Conservation (phyloP, 2,888 invertebrate species). For the Smittia sp. region DNA sequence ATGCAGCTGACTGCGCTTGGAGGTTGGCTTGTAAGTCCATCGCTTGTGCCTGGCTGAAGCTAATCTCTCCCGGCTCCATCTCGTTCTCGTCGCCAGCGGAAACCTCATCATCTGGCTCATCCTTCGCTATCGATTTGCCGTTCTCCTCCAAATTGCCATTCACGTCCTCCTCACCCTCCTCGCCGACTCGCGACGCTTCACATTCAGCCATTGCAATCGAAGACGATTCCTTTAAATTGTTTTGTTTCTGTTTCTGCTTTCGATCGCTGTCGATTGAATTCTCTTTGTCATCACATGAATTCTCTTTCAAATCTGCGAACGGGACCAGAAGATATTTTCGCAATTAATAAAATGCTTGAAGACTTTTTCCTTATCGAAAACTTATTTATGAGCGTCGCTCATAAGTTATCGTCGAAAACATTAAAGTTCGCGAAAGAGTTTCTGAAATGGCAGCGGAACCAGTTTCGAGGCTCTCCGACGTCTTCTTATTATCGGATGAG, state of each 20-base stretch:
- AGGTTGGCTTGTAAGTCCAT: conserved; percentile 12
- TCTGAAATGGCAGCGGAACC: conserved; percentile 1
- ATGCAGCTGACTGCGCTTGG: conserved; percentile 30
- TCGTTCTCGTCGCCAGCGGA: conserved; percentile 23
- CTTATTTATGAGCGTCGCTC: neutral
- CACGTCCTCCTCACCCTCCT: conserved; percentile 36
- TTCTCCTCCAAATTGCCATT: conserved; percentile 40
- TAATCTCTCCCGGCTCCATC: conserved; percentile 39
- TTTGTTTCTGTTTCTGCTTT: neutral
- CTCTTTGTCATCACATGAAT: conserved; percentile 41
- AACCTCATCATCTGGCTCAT: conserved; percentile 34
- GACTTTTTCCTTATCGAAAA: no score
- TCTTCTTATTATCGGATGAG: neutral
- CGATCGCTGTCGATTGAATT: conserved; percentile 32
- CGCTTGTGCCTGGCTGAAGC: conserved; percentile 26
- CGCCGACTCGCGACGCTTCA: neutral
- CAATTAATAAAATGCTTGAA: conserved; percentile 1
- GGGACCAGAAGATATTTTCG: neutral
- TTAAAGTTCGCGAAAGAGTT: no score
- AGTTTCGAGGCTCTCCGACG: neutral
- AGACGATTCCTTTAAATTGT: conserved; percentile 31
- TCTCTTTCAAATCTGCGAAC: conserved; percentile 34
- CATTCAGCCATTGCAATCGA: conserved; percentile 35
- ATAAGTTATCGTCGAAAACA: neutral
- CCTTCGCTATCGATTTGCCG: conserved; percentile 33